Base-by-base conservation (phyloP, 64 coral and sea anemone species). In the Pocillopora damicornis region DNA sequence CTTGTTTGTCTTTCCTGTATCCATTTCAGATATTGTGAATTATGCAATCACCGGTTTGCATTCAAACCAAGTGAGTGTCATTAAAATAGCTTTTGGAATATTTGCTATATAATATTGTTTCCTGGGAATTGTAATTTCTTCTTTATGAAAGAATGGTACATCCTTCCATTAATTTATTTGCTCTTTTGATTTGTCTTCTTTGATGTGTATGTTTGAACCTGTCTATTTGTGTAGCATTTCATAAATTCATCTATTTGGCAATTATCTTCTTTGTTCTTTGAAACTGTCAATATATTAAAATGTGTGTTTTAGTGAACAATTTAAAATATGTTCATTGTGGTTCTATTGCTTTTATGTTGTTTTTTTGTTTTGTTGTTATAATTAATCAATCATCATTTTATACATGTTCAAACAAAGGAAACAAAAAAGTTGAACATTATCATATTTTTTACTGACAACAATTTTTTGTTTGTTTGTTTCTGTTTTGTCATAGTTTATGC, bases 51-150 rank as follows among this genome's bases (percentile, higher is more conserved):
- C 59, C 81, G 89, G 23, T 98, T 98, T 79, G 89, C 95, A 17
- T 98, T 98, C 90, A 98, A 98, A 76, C 95, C 95, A 98, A 98
- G 95, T 98, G 89, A 93, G 95, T 91, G 45, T 26, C 30, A 7
- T 77, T 10, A n/a, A 71, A 51, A 51, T 23, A 23, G 5, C 9
- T 8, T 13, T 71, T 71, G n/a, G 17, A n/a, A 18, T 22, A n/a
- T 10, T 69, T 18, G 8, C 66, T 18, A 10, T 71, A 23, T 23
- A 71, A 1, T 71, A 23, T 71, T 8, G 22, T 15, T 20, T 18
- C 7, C 16, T 67, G 64, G 64, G 64, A 67, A 16, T 64, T 64
- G 4, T 22, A 67, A 20, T 67, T 16, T 15, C 5, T 17, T n/a
- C 22, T 9, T 20, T 67, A 6, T 15, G 2, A 16, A 67, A 67